A percentile compares a stretch with the other conserved stretches of the same genome.
phyloP scores from a whole-genome alignment of 2,888 invertebrate species.

The Chromoteleia sp. region DNA sequence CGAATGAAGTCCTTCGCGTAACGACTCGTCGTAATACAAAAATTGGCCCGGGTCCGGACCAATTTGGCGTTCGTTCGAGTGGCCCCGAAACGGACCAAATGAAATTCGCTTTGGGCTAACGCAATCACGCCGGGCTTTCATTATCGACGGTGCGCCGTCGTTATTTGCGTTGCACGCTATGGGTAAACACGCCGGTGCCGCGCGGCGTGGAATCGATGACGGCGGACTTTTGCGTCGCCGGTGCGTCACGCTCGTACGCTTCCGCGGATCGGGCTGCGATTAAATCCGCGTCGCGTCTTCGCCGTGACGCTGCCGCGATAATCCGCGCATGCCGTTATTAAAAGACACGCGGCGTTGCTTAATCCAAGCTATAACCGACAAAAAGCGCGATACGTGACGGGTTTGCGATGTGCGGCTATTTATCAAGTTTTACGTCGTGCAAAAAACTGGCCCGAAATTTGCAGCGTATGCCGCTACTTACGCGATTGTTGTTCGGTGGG shows the following conservation, averaged over 20 bases:
- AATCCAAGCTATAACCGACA: slow-evolving; percentile 14
- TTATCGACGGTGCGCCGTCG: slow-evolving; percentile 21
- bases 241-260: slow-evolving; percentile 52
- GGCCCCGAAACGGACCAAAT: slow-evolving; percentile 9
- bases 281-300: slow-evolving; percentile 56
- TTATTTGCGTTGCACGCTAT: slow-evolving; percentile 43
- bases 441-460: neutral
- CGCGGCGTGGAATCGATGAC: slow-evolving; percentile 32
- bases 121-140: slow-evolving; percentile 58
- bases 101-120: slow-evolving; percentile 47
- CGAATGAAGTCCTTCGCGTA: no score
- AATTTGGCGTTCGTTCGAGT: neutral
- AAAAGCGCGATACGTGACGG: slow-evolving; percentile 17
- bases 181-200: slow-evolving; percentile 29
- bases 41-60: no score
- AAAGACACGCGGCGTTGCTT: slow-evolving; percentile 32
- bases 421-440: slow-evolving; percentile 9
- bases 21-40: no score
- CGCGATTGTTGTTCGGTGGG: slow-evolving; percentile 3
- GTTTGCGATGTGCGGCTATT: slow-evolving; percentile 22
- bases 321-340: slow-evolving; percentile 41
- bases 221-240: slow-evolving; percentile 10
- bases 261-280: slow-evolving; percentile 46
- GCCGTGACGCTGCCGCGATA: slow-evolving; percentile 39
- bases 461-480: neutral